These are phyloP conservation scores for Hypena proboscidalis DNA, from an alignment of 2,888 invertebrate species.

Conservation along the genomic window DNA sequence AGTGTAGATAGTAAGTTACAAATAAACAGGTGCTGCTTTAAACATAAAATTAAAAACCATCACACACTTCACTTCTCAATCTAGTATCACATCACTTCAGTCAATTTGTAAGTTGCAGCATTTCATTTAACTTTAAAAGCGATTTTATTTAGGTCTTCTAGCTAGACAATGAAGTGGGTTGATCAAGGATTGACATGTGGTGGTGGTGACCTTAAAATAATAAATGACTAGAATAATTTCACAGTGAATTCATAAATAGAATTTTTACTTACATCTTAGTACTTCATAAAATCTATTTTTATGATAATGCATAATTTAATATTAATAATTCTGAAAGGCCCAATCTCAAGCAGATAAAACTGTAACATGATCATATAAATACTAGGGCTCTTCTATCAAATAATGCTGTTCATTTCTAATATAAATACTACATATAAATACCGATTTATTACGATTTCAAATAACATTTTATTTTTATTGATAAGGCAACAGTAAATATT, in stretches of 20 bases:
- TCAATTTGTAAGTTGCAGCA: too few relatives aligned
- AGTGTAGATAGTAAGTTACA: too few relatives aligned
- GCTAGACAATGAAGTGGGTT: too few relatives aligned
- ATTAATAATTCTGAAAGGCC: conserved; percentile 43
- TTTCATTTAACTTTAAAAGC: conserved; percentile 13
- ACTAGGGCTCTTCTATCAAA: conserved; percentile 34
- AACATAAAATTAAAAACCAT: too few relatives aligned
- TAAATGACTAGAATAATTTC: too few relatives aligned
- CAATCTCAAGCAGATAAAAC: conserved; percentile 45
- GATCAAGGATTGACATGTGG: too few relatives aligned
- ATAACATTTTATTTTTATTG: conserved; percentile 11
- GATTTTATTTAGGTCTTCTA: conserved; percentile 2
- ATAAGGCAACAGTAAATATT: conserved; percentile 34
- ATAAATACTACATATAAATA: conserved; percentile 22
- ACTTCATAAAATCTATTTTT: conserved; percentile 21
- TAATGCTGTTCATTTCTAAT: conserved; percentile 11
- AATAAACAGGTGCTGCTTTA: too few relatives aligned
- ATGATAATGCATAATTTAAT: conserved; percentile 26
- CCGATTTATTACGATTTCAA: conserved; percentile 16
- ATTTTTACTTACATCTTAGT: too few relatives aligned
- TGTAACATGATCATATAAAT: conserved; percentile 20
- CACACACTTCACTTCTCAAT: too few relatives aligned
- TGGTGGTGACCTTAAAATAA: too few relatives aligned
- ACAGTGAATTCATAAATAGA: too few relatives aligned
- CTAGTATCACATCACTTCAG: too few relatives aligned